A percentile compares a stretch with the other conserved stretches of the same genome.
Conservation (phyloP, 2,113 vertebrate genomes). For the Nycticryphes semicollaris region DNA sequence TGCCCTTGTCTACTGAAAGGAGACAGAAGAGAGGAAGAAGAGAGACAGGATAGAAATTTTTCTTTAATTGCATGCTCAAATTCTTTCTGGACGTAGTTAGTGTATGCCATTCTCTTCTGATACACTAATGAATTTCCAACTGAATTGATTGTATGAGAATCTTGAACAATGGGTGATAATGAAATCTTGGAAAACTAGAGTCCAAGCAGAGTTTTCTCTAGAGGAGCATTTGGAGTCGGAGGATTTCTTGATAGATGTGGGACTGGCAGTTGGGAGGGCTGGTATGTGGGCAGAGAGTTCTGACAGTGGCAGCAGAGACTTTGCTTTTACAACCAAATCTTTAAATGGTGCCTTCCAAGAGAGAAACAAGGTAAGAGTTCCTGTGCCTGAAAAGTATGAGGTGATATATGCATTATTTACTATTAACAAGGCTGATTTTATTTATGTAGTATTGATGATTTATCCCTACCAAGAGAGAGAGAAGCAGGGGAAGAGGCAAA, state of each 20-base stretch:
- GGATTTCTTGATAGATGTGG: background rate
- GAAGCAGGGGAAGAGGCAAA: background rate
- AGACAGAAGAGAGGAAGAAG: background rate
- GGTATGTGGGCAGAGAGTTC: rapidly evolving
- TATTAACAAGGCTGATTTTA: background rate
- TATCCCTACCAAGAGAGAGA: background rate
- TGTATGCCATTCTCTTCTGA: background rate
- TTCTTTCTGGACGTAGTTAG: background rate
- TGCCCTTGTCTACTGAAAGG: rapidly evolving
- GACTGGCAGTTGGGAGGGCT: background rate
- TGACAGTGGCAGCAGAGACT: background rate
- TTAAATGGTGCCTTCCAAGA: background rate
- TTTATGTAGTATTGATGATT: background rate
- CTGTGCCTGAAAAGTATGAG: background rate
- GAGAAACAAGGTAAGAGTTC: background rate
- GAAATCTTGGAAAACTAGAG: background rate
- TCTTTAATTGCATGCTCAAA: background rate
- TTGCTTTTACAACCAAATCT: background rate
- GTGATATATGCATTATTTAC: background rate
- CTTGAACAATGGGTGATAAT: background rate
- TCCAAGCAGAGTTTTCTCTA: background rate
- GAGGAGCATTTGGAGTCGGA: background rate
- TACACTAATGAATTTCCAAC: background rate
- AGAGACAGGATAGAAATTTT: background rate
- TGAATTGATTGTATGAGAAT: background rate